Percentiles rank a stretch among this genome's conserved stretches.
These are phyloP conservation scores for Microctonus hyperodae DNA, from an alignment of 2,888 invertebrate species.

Conservation along the genomic window DNA sequence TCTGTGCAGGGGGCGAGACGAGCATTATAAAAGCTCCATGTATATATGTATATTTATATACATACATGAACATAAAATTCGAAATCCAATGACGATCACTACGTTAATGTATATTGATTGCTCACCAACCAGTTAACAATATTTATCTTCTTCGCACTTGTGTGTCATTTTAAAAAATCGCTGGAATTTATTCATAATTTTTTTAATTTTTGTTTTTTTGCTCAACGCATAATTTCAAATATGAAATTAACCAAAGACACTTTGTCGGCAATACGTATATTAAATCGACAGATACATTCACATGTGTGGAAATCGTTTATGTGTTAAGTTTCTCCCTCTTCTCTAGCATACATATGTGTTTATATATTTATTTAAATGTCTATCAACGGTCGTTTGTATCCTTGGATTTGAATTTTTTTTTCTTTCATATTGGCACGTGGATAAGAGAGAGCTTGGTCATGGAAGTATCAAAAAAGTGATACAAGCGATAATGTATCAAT, in stretches of 20 bases:
- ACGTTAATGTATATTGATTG: constrained; percentile 12
- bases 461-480: neutral
- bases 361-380: constrained; percentile 4
- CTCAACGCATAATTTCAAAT: no score
- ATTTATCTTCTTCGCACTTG: no score
- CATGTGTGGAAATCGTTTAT: neutral
- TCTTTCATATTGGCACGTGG: constrained; percentile 49
- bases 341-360: neutral
- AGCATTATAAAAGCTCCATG: constrained; percentile 30
- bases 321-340: neutral
- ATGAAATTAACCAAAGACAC: no score
- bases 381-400: constrained; percentile 50
- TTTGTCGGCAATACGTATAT: no score
- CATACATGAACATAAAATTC: constrained; percentile 31
- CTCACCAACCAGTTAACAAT: neutral
- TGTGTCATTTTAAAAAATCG: no score
- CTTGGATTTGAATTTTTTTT: constrained; percentile 51
- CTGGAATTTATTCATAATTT: no score
- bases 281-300: no score
- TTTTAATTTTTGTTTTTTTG: no score
- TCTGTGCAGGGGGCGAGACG: constrained; percentile 40
- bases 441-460: neutral
- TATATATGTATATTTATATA: constrained; percentile 22
- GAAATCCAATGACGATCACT: neutral
- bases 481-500: neutral